A percentile compares a stretch with the other conserved stretches of the same genome.
phyloP scores from a whole-genome alignment of 2,113 vertebrate genomes.

The Connochaetes taurinus region DNA sequence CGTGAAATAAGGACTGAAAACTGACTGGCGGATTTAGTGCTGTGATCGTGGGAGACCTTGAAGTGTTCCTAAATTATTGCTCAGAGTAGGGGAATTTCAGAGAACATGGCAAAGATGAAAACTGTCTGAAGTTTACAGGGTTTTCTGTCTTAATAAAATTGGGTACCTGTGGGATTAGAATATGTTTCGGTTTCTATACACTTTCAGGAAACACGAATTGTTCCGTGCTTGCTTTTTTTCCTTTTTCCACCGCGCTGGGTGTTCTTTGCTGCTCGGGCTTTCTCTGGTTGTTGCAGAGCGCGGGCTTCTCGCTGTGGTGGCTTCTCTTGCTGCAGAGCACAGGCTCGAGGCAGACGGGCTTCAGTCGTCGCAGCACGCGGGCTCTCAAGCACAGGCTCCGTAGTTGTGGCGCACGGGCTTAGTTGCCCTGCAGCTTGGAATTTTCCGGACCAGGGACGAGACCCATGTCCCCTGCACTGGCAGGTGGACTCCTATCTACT shows the following conservation, averaged over 20 bases:
- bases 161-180: neutral
- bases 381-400: neutral
- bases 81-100: neutral
- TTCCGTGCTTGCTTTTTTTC: neutral
- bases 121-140: neutral
- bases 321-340: neutral
- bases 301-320: fast-evolving
- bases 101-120: neutral
- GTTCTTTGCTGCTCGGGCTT: neutral
- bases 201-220: neutral
- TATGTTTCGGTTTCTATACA: neutral
- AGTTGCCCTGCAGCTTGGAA: neutral
- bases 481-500: neutral
- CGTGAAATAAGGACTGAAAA: neutral
- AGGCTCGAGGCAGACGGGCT: fast-evolving
- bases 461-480: neutral
- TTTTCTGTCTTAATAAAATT: neutral
- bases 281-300: fast-evolving
- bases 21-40: neutral
- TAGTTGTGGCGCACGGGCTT: neutral
- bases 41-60: neutral
- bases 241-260: neutral
- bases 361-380: neutral
- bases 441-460: neutral
- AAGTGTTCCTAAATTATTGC: neutral